These are phyloP conservation scores for Cabera pusaria DNA, from an alignment of 2,888 invertebrate genomes.

Conservation along the genomic window DNA sequence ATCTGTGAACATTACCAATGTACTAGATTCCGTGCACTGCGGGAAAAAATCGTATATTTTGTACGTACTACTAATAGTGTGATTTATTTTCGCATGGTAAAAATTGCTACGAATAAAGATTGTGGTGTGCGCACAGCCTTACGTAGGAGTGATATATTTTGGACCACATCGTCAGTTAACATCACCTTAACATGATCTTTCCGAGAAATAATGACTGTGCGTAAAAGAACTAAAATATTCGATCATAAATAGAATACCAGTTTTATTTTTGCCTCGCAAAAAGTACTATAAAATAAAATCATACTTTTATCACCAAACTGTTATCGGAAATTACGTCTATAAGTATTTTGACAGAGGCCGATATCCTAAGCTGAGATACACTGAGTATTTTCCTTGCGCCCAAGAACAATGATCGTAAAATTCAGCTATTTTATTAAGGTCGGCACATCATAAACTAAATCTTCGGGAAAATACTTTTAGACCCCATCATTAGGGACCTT, in stretches of 20 bases:
- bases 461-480: conserved; percentile 33
- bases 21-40: no score
- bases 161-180: no score
- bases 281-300: conserved; percentile 17
- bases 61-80: no score
- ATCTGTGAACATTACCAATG: no score
- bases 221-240: no score
- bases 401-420: conserved; percentile 32
- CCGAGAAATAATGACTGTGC: no score
- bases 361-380: conserved; percentile 19
- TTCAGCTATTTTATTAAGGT: conserved; percentile 34
- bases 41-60: no score
- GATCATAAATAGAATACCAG: not conserved
- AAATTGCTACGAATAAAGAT: no score
- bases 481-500: conserved; percentile 32
- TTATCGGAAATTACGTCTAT: conserved; percentile 20
- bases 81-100: no score
- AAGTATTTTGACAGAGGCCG: conserved; percentile 18
- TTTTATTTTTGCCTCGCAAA: conserved; percentile 7
- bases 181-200: no score
- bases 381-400: conserved; percentile 24
- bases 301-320: conserved; percentile 16
- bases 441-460: conserved; percentile 35
- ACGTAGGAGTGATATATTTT: no score
- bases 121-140: no score